Percentiles rank a stretch among this genome's conserved stretches.
phyloP scores from a whole-genome alignment of 2,888 invertebrate genomes.

The Orchesella flavescens region DNA sequence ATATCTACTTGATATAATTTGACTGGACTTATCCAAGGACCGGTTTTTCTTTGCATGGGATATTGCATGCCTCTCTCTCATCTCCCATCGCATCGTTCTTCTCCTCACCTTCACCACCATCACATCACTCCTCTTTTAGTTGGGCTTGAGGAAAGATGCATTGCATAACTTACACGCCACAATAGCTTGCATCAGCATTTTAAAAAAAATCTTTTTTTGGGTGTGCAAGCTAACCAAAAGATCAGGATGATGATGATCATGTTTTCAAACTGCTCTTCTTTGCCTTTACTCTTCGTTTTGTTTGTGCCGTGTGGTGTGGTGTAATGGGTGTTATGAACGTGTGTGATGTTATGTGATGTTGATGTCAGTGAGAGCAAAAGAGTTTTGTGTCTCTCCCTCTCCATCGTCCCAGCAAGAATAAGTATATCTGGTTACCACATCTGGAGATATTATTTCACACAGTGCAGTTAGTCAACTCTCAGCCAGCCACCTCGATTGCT shows the following conservation, averaged over 20 bases:
- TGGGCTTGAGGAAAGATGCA: constrained; percentile 40
- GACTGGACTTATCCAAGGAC: constrained; percentile 60
- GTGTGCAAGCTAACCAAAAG: not conserved
- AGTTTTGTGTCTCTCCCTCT: constrained; percentile 39
- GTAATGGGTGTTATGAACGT: constrained; percentile 6
- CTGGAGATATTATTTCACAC: constrained; percentile 66
- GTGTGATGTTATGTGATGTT: constrained; percentile 42
- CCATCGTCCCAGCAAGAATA: constrained; percentile 48
- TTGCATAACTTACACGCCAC: constrained; percentile 2
- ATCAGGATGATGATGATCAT: constrained; percentile 33
- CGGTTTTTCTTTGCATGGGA: constrained; percentile 45
- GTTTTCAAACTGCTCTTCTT: not conserved
- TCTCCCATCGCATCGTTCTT: constrained; percentile 2
- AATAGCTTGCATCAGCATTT: not conserved
- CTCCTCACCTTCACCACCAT: not conserved
- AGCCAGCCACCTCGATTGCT: constrained; percentile 28
- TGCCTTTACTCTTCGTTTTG: not conserved
- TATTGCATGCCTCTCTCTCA: not conserved
- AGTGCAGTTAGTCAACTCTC: no score
- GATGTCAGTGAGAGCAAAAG: not conserved
- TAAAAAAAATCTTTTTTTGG: not conserved
- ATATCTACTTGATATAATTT: constrained; percentile 47
- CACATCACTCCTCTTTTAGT: not conserved
- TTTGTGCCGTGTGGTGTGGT: constrained; percentile 25
- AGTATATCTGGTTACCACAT: constrained; percentile 66